These are phyloP conservation scores for Scyliorhinus canicula DNA, from an alignment of 2,797 vertebrate species.

Conservation along the genomic window DNA sequence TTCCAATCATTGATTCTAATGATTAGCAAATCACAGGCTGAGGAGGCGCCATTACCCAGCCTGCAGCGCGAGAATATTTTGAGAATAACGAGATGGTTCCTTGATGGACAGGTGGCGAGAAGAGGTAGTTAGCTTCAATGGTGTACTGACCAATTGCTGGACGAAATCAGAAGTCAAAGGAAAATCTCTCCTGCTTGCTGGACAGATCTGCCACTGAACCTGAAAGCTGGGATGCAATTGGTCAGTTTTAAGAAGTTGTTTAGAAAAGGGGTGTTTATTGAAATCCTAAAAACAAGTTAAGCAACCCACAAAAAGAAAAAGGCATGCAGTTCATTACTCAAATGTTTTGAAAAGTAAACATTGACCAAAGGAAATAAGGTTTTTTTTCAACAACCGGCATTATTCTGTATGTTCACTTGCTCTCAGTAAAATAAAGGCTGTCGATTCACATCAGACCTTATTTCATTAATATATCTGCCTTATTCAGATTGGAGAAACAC, in stretches of 20 bases:
- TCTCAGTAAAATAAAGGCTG: background rate
- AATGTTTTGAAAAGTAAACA: background rate
- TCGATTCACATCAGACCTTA: background rate
- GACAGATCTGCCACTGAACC: background rate
- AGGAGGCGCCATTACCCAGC: background rate
- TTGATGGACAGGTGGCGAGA: background rate
- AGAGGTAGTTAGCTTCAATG: background rate
- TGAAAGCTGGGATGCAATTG: background rate
- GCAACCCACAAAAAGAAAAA: background rate
- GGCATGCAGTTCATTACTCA: background rate
- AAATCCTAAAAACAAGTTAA: background rate
- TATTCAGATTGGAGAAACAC: background rate
- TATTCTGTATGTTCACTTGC: background rate
- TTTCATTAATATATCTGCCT: background rate
- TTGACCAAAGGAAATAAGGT: background rate
- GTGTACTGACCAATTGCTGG: background rate
- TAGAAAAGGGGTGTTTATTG: background rate
- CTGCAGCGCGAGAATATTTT: background rate
- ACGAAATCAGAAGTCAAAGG: background rate
- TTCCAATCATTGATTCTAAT: background rate
- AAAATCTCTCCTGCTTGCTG: background rate
- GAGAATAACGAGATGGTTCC: background rate
- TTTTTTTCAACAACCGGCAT: background rate
- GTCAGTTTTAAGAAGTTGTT: background rate
- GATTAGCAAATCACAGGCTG: background rate